Conservation (phyloP, 2,113 vertebrate genomes). For the Rynchops niger region DNA sequence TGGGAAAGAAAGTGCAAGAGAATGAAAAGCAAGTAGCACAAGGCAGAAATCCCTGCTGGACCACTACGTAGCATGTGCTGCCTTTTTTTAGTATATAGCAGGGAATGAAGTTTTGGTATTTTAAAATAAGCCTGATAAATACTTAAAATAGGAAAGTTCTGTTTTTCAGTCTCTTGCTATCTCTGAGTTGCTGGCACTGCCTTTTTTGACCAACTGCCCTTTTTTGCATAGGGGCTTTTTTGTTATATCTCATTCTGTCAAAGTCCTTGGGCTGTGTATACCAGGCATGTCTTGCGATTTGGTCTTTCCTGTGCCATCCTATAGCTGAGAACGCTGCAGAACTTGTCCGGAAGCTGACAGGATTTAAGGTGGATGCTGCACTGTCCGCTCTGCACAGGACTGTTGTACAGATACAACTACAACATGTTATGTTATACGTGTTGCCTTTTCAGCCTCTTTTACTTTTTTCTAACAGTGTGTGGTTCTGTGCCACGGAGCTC, state of each 20-base stretch:
- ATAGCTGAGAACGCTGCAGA: background rate
- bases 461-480: constrained; percentile 76
- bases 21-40: background rate
- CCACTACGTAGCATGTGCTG: background rate
- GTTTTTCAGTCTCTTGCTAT: background rate
- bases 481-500: constrained; percentile 87
- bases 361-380: background rate
- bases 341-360: background rate
- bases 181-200: background rate
- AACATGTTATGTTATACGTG: background rate
- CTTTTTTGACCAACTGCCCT: background rate
- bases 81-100: background rate
- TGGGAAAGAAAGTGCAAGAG: background rate
- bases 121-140: background rate
- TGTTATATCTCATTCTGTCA: background rate
- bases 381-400: background rate
- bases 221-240: background rate
- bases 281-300: background rate
- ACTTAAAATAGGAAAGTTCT: background rate
- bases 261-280: background rate
- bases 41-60: background rate
- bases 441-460: background rate
- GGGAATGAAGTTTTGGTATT: background rate
- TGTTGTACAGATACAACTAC: background rate
- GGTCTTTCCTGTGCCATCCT: background rate